Evolutionary conservation across 2,113 vertebrate species (phyloP).

Genomic region (Acrocephalus kingi): DNA sequence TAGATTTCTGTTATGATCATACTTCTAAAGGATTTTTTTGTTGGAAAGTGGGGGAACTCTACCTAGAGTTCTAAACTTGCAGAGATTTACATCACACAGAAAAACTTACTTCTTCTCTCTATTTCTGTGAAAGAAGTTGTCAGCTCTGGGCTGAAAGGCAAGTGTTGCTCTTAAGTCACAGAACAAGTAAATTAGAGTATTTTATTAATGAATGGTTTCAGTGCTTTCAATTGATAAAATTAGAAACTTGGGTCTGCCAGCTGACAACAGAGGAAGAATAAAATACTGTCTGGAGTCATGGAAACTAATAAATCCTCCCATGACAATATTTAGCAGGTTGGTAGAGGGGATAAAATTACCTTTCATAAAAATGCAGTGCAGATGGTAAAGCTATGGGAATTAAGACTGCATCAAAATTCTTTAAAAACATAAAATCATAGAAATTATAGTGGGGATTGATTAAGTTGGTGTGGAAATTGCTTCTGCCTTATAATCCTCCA

Average conservation of each 20-base stretch:
- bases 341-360: slow-evolving; percentile 59
- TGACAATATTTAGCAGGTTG: slow-evolving; percentile 59
- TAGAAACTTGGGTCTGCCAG: slow-evolving; percentile 6
- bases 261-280: slow-evolving; percentile 49
- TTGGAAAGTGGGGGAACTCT: background rate
- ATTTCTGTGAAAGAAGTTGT: background rate
- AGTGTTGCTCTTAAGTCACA: background rate
- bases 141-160: background rate
- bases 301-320: slow-evolving; percentile 62
- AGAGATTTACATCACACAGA: background rate
- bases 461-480: slow-evolving; percentile 41
- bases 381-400: slow-evolving; percentile 46
- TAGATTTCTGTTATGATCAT: background rate
- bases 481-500: slow-evolving; percentile 26
- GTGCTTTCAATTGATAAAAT: slow-evolving; percentile 36
- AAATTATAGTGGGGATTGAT: slow-evolving; percentile 30
- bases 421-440: slow-evolving; percentile 21
- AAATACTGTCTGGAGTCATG: slow-evolving; percentile 57
- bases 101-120: background rate
- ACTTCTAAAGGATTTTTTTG: background rate
- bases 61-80: background rate
- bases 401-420: slow-evolving; percentile 42
- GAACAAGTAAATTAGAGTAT: background rate
- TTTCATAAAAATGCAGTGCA: slow-evolving; percentile 53
- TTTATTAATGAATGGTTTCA: slow-evolving; percentile 45